Conservation (phyloP, 2,888 invertebrate species). For the Macrosiphum euphorbiae region DNA sequence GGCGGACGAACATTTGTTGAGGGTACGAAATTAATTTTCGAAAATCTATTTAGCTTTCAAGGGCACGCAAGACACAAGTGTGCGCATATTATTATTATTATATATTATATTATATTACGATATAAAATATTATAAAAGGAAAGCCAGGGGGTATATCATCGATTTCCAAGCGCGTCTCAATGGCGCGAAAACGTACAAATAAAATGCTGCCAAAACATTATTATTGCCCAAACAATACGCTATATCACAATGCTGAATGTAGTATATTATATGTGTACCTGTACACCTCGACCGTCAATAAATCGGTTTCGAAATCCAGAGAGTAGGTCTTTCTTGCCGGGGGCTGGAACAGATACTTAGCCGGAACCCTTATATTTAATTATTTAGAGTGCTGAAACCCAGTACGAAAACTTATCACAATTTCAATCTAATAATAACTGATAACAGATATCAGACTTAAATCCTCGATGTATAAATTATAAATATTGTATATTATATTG, state of each 20-base stretch:
- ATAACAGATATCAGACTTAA: background rate
- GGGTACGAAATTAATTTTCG: slow-evolving; percentile 11
- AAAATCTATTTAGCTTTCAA: background rate
- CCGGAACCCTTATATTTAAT: background rate
- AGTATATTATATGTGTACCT: background rate
- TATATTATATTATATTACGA: background rate
- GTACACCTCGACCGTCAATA: background rate
- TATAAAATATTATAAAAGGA: background rate
- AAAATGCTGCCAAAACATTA: background rate
- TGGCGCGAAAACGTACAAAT: background rate
- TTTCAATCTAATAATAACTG: background rate
- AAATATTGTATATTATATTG: background rate
- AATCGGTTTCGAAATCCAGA: background rate
- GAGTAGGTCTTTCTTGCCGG: background rate
- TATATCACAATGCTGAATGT: background rate
- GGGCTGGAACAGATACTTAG: background rate
- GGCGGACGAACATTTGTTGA: background rate
- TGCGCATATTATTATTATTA: background rate
- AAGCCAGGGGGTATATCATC: background rate
- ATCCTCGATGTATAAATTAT: too few relatives aligned
- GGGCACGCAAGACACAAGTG: background rate
- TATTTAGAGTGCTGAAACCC: background rate
- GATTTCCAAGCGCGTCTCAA: background rate
- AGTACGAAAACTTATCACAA: background rate
- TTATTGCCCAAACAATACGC: background rate